These are phyloP conservation scores for Odocoileus hemionus DNA, from an alignment of 2,113 vertebrate species.

Conservation along the genomic window DNA sequence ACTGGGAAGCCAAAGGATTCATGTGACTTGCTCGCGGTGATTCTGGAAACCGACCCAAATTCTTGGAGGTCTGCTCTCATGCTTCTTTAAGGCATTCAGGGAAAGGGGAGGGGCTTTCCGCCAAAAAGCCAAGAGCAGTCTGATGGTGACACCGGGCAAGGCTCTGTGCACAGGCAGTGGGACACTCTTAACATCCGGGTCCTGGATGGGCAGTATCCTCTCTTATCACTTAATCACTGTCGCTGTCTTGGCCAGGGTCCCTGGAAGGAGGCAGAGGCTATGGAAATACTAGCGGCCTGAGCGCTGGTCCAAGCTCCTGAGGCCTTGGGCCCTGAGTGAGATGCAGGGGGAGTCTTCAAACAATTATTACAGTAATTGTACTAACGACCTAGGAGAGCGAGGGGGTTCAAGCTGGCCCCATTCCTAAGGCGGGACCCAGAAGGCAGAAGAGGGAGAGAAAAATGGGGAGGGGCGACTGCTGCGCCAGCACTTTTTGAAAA, in stretches of 20 bases:
- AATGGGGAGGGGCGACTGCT: background rate
- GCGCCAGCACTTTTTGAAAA: conserved; percentile 30
- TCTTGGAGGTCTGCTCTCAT: background rate
- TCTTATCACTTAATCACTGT: background rate
- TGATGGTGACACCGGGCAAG: background rate
- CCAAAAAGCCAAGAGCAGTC: background rate
- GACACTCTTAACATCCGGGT: background rate
- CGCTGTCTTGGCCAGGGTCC: background rate
- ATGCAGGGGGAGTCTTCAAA: background rate
- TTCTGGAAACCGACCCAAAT: background rate
- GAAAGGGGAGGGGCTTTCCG: background rate
- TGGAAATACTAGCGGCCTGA: background rate
- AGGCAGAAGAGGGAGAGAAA: background rate
- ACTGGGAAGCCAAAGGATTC: background rate
- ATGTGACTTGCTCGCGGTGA: background rate
- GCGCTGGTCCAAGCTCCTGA: background rate
- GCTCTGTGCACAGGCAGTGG: accelerated
- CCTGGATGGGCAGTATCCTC: accelerated
- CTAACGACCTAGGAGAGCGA: background rate
- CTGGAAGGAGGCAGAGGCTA: background rate
- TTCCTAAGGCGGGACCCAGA: background rate
- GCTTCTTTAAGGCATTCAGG: background rate
- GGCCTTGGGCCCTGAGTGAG: background rate
- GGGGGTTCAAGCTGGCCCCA: background rate
- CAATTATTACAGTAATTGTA: background rate